Percentiles rank a stretch among this genome's conserved stretches.
phyloP scores from a whole-genome alignment of 2,797 vertebrate species.

The Clarias laeviceps region DNA sequence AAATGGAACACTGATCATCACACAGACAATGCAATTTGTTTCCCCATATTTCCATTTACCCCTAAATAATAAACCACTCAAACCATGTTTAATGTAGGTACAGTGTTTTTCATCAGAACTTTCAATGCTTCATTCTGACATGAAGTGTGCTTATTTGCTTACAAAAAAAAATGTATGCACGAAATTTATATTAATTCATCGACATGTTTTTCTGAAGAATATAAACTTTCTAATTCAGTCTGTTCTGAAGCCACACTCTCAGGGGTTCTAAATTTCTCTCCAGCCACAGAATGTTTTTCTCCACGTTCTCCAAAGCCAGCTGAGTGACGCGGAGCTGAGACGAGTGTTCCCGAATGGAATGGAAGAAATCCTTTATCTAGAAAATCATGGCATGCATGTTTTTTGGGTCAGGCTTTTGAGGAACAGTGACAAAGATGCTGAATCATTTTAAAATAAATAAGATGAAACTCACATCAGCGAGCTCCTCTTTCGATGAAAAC shows the following conservation, averaged over 20 bases:
- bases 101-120: background rate
- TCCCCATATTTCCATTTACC: background rate
- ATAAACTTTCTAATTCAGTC: constrained; percentile 45
- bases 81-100: constrained; percentile 35
- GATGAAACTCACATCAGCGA: constrained; percentile 68
- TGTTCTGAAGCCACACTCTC: constrained; percentile 68
- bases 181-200: constrained; percentile 7
- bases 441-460: constrained; percentile 6
- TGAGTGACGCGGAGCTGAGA: constrained; percentile 73
- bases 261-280: constrained; percentile 74
- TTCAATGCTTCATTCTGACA: background rate
- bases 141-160: constrained; percentile 9
- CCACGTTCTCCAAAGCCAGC: constrained; percentile 73
- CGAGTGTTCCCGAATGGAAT: constrained; percentile 72
- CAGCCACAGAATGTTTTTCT: constrained; percentile 77
- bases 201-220: background rate
- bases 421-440: background rate
- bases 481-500: constrained; percentile 77
- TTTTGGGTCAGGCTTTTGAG: background rate
- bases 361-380: constrained; percentile 80
- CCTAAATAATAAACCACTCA: constrained; percentile 31
- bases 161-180: constrained; percentile 13
- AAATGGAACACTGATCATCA: background rate
- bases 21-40: constrained; percentile 11
- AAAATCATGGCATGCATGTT: constrained; percentile 27